A percentile compares a stretch with the other conserved stretches of the same genome.
These are phyloP conservation scores for Paracentrotus lividus DNA, from an alignment of 53 echinoderm and acorn worm genomes.

Conservation along the genomic window DNA sequence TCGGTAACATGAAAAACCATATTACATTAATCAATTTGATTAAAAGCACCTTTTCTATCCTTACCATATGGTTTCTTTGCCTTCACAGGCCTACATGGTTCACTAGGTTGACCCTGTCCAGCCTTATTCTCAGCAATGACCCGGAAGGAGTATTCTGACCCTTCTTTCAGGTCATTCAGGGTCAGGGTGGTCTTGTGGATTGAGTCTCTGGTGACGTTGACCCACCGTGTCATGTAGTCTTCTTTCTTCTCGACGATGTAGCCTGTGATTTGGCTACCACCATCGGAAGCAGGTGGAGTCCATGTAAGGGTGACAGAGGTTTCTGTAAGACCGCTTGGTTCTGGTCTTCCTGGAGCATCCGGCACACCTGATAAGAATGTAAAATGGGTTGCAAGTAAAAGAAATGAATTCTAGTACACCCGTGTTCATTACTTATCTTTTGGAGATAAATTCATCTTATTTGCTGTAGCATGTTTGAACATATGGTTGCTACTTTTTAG, in stretches of 20 bases:
- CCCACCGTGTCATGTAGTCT: slow-evolving; percentile 87
- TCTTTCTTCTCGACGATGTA: slow-evolving; percentile 90
- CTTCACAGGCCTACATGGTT: slow-evolving; percentile 77
- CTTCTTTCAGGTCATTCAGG: slow-evolving; percentile 80
- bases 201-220: slow-evolving; percentile 86
- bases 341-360: slow-evolving; percentile 89
- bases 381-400: background rate
- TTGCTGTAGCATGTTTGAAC: too few species aligned
- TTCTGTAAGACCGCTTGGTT: slow-evolving; percentile 85
- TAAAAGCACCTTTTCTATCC: background rate
- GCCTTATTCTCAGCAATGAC: slow-evolving; percentile 97
- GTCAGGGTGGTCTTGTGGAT: slow-evolving; percentile 80
- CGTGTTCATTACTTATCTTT: too few species aligned
- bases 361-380: slow-evolving; percentile 81
- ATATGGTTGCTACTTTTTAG: too few species aligned
- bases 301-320: slow-evolving; percentile 87
- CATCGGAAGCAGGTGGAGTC: slow-evolving; percentile 85
- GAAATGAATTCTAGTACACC: background rate
- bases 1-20: background rate
- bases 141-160: slow-evolving; percentile 89
- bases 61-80: slow-evolving; percentile 95
- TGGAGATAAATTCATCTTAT: too few species aligned
- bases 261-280: slow-evolving; percentile 86
- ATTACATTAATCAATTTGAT: background rate
- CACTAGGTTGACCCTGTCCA: slow-evolving; percentile 87